These are phyloP conservation scores for Argopecten irradians DNA, from an alignment of 1,140 invertebrate genomes.

Conservation along the genomic window DNA sequence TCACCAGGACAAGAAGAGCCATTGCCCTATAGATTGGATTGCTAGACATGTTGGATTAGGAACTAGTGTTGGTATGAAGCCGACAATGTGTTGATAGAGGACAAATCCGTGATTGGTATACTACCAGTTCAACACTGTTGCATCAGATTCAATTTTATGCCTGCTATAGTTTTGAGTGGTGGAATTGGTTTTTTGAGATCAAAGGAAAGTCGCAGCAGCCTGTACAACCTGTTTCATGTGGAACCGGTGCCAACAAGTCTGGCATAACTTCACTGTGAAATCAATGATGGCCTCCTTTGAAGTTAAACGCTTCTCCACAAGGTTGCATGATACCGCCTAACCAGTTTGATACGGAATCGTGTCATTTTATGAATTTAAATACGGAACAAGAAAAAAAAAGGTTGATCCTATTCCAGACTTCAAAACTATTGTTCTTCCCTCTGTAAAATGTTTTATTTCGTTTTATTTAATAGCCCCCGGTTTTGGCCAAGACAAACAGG, in stretches of 20 bases:
- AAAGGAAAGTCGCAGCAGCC: not conserved
- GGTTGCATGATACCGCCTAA: not conserved
- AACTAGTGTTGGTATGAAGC: not conserved
- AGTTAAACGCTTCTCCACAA: not conserved
- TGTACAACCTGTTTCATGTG: not conserved
- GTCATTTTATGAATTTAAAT: conserved; percentile 19
- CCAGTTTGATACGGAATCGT: not conserved
- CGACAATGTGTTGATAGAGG: not conserved
- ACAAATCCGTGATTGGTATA: not conserved
- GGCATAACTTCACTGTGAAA: not conserved
- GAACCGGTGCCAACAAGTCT: conserved; percentile 1
- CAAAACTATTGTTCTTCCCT: not conserved
- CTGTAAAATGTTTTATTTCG: conserved; percentile 1
- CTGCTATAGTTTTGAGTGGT: conserved; percentile 2
- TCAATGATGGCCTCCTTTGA: not conserved
- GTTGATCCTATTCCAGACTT: not conserved
- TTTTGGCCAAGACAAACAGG: not conserved
- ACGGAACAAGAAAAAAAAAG: not conserved
- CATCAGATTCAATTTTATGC: conserved; percentile 22
- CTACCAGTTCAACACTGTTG: not conserved
- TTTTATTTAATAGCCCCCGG: not conserved
- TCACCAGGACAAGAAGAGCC: not conserved
- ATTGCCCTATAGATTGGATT: not conserved
- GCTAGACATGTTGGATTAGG: not conserved
- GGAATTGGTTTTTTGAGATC: conserved; percentile 21